Base-by-base conservation (phyloP, 2,888 invertebrate species). In the Noctua janthe region DNA sequence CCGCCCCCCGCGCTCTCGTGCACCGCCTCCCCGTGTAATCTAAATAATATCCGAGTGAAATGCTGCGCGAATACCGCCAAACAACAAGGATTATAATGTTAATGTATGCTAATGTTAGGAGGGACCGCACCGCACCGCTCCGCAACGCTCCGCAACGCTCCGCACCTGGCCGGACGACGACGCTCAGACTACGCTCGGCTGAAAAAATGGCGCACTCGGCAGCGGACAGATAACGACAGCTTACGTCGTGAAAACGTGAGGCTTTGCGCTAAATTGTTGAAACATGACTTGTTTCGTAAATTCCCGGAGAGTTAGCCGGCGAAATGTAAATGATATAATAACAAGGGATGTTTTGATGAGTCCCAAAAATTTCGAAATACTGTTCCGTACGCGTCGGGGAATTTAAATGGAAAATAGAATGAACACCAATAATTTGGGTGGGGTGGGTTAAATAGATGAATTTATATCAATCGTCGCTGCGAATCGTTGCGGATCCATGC, bases 11-110 rank as follows among this genome's bases (percentile, higher is more conserved):
- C 80, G 76, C 76, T 71, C 77, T 87, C 85, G 82, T 87, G 90
- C 84, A 76, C 74, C 73, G 54, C 78, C 78, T 72, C 81, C 81
- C 83, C 71, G 71, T 83, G 90, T 88, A 86, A 89, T 92, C 91
- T 91, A 90, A 91, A 91, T 89, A 92, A 90, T 91, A 91, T 90
- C 89, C 88, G 89, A 89, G 88, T 88, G 88, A 87, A 88, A 89
- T 89, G 89, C 86, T 81, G 83, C 76, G 87, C 85, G 87, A 88
- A 88, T 89, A 85, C 91, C 89, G 86, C 92, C 92, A 89, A 93
- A 92, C 93, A 92, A 92, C 93, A 90, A 87, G 93, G 94, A 95
- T 95, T 95, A 95, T 94, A 91, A 95, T 95, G 96, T 95, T 95
- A 96, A 96, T 95, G 90, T 95, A 96, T 96, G 96, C 94, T 93